Conservation (phyloP, 1,140 invertebrate species). For the Phymorhynchus buccinoides region DNA sequence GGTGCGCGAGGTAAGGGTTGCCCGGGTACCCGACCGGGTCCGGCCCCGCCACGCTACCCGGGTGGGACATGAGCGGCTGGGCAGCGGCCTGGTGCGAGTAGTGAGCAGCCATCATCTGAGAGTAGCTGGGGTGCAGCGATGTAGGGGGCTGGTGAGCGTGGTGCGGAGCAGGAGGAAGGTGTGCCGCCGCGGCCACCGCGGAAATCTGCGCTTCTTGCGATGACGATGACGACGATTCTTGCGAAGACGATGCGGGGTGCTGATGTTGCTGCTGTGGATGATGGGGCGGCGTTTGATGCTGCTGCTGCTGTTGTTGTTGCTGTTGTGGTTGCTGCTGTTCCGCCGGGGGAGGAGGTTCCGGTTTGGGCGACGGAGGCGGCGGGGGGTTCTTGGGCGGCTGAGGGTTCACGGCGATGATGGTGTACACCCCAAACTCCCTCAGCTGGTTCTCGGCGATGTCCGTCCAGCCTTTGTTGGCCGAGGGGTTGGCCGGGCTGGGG, state of each 20-base stretch:
- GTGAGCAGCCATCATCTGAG: not conserved
- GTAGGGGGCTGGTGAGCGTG: not conserved
- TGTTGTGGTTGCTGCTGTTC: constrained; percentile 33
- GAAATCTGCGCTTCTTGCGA: not conserved
- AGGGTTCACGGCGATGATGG: constrained; percentile 45
- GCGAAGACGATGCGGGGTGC: not conserved
- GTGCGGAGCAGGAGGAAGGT: no score
- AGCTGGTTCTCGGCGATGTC: constrained; percentile 81
- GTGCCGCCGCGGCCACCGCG: not conserved
- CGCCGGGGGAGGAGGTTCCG: not conserved
- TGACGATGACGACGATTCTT: not conserved
- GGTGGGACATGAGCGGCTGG: not conserved
- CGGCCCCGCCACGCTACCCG: no score
- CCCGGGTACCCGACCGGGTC: not conserved
- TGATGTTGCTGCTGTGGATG: constrained; percentile 29
- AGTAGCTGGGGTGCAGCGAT: not conserved
- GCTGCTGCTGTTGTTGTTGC: constrained; percentile 28
- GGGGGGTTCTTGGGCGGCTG: constrained; percentile 37
- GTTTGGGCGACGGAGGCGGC: constrained; percentile 13
- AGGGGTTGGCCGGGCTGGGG: constrained; percentile 86
- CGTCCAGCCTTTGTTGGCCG: constrained; percentile 85
- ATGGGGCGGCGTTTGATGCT: constrained; percentile 25
- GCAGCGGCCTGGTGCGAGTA: not conserved
- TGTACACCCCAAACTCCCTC: constrained; percentile 82
- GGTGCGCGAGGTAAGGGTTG: constrained; percentile 13